Evolutionary conservation across 92 coral and sea anemone genomes (phyloP).

Genomic region (Diadumene lineata): DNA sequence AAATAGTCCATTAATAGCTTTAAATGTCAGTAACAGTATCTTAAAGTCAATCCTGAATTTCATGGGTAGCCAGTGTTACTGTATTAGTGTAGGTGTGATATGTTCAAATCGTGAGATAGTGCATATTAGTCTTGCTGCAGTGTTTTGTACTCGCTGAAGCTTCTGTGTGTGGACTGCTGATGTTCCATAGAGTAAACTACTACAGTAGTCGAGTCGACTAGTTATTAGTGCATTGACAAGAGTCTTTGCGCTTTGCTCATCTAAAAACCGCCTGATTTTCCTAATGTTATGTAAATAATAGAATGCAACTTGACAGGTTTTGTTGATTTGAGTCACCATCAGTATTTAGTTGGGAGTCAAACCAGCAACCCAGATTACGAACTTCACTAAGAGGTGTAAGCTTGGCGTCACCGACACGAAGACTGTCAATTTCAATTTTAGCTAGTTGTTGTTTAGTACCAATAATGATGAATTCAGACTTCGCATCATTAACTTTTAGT

Average conservation of each 20-base stretch:
- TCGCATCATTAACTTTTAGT: constrained; percentile 1
- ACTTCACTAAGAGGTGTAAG: too few species aligned
- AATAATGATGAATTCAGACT: constrained; percentile 7
- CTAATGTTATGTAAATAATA: too few species aligned
- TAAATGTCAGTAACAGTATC: too few species aligned
- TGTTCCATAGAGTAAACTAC: constrained; percentile 37
- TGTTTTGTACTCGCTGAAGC: too few species aligned
- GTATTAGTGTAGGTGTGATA: too few species aligned
- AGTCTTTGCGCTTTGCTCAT: constrained; percentile 30
- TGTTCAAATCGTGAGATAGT: too few species aligned
- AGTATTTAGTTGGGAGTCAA: constrained; percentile 45
- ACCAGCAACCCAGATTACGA: constrained; percentile 45
- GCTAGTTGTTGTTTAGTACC: constrained; percentile 12
- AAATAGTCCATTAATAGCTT: too few species aligned
- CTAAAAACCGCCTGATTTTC: constrained; percentile 49
- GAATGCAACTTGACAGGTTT: constrained; percentile 42
- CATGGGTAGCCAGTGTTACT: too few species aligned
- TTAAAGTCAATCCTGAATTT: constrained; percentile 50
- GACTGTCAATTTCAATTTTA: constrained; percentile 1
- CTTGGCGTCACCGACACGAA: constrained; percentile 7
- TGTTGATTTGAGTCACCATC: constrained; percentile 41
- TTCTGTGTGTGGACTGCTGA: constrained; percentile 39
- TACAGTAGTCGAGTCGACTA: constrained; percentile 56
- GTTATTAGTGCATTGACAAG: constrained; percentile 51
- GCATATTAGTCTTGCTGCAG: too few species aligned